These are phyloP conservation scores for Hecatera dysodea DNA, from an alignment of 2,888 invertebrate species.

Conservation along the genomic window DNA sequence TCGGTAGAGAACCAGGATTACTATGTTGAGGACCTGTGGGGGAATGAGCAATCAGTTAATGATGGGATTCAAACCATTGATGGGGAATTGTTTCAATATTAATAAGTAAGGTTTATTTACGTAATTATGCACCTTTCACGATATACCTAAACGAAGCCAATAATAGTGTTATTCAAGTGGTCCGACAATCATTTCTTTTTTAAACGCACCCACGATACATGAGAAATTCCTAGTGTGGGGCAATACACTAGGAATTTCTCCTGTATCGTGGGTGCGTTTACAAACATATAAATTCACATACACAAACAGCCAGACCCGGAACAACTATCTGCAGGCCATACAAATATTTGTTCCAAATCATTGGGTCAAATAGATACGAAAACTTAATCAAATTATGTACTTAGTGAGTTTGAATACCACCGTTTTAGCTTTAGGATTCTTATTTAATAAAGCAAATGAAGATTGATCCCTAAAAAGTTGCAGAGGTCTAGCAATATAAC, in stretches of 20 bases:
- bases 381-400: too few relatives aligned
- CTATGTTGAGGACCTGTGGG: slow-evolving; percentile 94
- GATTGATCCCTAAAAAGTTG: not conserved
- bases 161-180: too few relatives aligned
- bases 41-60: not conserved
- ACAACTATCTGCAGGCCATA: not conserved
- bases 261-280: not conserved
- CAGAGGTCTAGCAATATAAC: not conserved
- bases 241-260: not conserved
- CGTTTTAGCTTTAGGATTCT: not conserved
- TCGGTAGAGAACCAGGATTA: slow-evolving; percentile 95
- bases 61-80: not conserved
- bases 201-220: too few relatives aligned
- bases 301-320: not conserved
- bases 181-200: too few relatives aligned
- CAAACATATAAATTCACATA: too few relatives aligned
- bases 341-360: too few relatives aligned
- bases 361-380: too few relatives aligned
- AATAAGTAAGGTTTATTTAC: not conserved
- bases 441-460: not conserved
- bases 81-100: not conserved
- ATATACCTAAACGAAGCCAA: too few relatives aligned
- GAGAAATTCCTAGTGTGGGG: too few relatives aligned
- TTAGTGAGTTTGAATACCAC: too few relatives aligned
- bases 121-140: too few relatives aligned